Evolutionary conservation across 2,888 invertebrate species (phyloP), one percentile per base, ranked within the genome.

Genomic region (Lacanobia oleracea): DNA sequence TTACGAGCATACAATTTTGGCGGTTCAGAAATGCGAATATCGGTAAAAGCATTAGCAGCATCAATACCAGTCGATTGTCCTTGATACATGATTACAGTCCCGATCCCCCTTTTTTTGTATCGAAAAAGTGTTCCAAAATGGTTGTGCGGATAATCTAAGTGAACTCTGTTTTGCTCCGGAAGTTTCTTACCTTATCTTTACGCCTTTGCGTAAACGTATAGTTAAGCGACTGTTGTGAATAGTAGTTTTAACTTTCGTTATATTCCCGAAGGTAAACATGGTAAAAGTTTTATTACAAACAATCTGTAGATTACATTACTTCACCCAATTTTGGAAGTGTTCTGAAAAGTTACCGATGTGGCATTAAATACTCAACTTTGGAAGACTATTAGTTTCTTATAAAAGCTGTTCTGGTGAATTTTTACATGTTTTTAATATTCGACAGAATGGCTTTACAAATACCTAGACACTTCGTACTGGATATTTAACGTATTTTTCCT

Each of bases 221-320:
- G 16, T 43, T 43, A 48, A 48, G 6, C 0, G 37, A 72, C 51
- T 59, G 7, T 37, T 51, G 40, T 56, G 18, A 48, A 67, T n/a
- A 50, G 16, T 9, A 59, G 45, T 61, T 80, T 53, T 18, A 67
- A 56, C 27, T 61, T 33, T 59, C 33, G 53, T n/a, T 27, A 64
- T 27, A 53, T 67, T 65, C 27, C 14, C 12, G 23, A 54, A 75
- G 45, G 65, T 66, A 69, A 80, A 66, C 65, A 50, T 27, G 33
- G 16, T 67, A 27, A 53, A 62, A 75, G 57, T 63, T 69, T 63
- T 54, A 33, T 75, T 57, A 18, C 65, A 75, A 80, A 66, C 53
- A 62, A 50, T 64, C 43, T 43, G 61, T 50, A 53, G 23, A 62
- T 75, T 80, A 33, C 61, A 57, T 57, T 60, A 43, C 12, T 61